phyloP scores from a whole-genome alignment of 53 echinoderm and acorn worm genomes.

The Holothuria scabra region DNA sequence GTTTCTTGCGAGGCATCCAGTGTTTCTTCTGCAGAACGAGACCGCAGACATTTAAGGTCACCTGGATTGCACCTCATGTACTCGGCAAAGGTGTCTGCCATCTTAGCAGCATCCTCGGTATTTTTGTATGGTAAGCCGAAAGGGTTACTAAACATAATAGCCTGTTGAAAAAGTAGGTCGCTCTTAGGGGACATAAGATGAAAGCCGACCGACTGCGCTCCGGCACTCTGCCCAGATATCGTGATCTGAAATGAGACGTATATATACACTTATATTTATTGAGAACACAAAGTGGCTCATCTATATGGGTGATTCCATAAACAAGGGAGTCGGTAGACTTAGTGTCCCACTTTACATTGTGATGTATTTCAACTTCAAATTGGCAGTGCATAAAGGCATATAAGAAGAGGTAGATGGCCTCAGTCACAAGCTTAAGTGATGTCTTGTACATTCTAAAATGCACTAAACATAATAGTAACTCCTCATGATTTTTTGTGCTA shows the following conservation, averaged over 20 bases:
- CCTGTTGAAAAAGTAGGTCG: slow-evolving; percentile 52
- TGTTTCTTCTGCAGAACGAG: neutral
- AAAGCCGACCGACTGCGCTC: slow-evolving; percentile 53
- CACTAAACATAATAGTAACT: too few relatives aligned
- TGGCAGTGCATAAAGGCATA: too few relatives aligned
- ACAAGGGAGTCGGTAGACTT: too few relatives aligned
- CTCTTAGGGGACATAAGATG: slow-evolving; percentile 47
- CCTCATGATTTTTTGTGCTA: too few relatives aligned
- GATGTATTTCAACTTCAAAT: too few relatives aligned
- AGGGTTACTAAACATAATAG: slow-evolving; percentile 57
- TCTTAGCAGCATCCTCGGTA: slow-evolving; percentile 17
- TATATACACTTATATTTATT: too few relatives aligned
- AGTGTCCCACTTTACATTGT: too few relatives aligned
- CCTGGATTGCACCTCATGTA: slow-evolving; percentile 13
- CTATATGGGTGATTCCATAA: too few relatives aligned
- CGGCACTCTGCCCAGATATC: slow-evolving; percentile 59
- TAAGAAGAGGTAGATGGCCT: too few relatives aligned
- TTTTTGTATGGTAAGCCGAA: slow-evolving; percentile 44
- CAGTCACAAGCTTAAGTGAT: too few relatives aligned
- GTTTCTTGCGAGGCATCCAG: slow-evolving; percentile 26
- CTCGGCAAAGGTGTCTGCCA: slow-evolving; percentile 33
- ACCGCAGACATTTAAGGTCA: slow-evolving; percentile 16
- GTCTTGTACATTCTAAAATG: too few relatives aligned
- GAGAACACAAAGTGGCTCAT: too few relatives aligned
- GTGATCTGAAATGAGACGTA: slow-evolving; percentile 54